Conservation (phyloP, 2,888 invertebrate species). For the Zhuqinia jingwanae region DNA sequence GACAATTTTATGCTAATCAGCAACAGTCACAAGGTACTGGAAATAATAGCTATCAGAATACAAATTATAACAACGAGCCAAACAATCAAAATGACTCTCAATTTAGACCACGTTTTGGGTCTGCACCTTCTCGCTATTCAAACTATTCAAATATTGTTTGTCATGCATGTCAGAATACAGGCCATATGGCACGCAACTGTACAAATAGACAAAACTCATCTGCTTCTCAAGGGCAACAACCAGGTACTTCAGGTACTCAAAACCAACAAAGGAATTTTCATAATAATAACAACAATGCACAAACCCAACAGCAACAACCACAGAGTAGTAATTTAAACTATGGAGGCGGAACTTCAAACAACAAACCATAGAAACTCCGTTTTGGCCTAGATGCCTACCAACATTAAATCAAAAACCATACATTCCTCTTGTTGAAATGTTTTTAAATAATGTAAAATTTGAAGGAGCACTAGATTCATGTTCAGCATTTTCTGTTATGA, state of each 20-base stretch:
- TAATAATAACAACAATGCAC: not conserved
- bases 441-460: not conserved
- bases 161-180: not conserved
- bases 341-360: not conserved
- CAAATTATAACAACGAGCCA: no score
- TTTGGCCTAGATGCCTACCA: slow-evolving; percentile 3
- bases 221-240: not conserved
- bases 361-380: not conserved
- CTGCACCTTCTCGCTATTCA: not conserved
- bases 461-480: slow-evolving; percentile 31
- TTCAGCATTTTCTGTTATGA: slow-evolving; percentile 31
- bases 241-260: not conserved
- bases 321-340: slow-evolving; percentile 16
- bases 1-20: not conserved
- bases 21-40: no score
- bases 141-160: not conserved
- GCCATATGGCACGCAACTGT: not conserved
- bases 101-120: not conserved
- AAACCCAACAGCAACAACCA: not conserved
- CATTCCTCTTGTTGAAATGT: not conserved
- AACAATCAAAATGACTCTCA: not conserved
- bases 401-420: not conserved
- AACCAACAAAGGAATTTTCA: not conserved
- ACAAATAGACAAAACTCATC: not conserved
- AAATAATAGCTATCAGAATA: no score